Evolutionary conservation across 2,888 invertebrate species (phyloP).

Genomic region (Deroplatys truncata): DNA sequence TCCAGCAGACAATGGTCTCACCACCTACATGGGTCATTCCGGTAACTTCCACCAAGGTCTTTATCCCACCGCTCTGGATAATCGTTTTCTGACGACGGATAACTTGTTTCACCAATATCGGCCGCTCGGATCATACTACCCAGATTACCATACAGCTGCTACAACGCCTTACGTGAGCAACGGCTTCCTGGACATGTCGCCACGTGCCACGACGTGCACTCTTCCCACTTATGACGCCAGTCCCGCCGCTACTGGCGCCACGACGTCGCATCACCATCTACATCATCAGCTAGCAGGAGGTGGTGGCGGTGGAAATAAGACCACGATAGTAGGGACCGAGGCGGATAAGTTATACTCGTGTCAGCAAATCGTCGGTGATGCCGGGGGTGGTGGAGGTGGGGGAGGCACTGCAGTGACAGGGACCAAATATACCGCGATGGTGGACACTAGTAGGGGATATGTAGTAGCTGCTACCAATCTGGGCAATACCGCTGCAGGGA

Average conservation of each 20-base stretch:
- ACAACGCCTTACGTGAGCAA: conserved; percentile 31
- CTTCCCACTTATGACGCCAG: conserved; percentile 56
- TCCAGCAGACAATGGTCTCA: conserved; percentile 52
- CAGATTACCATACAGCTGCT: conserved; percentile 53
- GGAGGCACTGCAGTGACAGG: conserved; percentile 46
- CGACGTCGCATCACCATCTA: conserved; percentile 48
- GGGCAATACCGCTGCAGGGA: conserved; percentile 28
- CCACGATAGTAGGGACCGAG: conserved; percentile 37
- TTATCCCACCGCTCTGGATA: conserved; percentile 56
- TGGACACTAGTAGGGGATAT: conserved; percentile 53
- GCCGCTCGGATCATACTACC: conserved; percentile 77
- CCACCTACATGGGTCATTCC: conserved; percentile 66
- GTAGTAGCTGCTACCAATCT: conserved; percentile 42
- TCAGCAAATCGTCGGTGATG: conserved; percentile 46
- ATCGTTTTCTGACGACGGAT: conserved; percentile 76
- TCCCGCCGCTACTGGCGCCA: conserved; percentile 38
- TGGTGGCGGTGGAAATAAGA: neutral
- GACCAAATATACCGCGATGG: conserved; percentile 54
- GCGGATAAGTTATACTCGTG: conserved; percentile 61
- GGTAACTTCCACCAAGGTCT: conserved; percentile 57
- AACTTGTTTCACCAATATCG: conserved; percentile 88
- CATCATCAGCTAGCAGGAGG: conserved; percentile 45
- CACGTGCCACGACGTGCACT: conserved; percentile 56
- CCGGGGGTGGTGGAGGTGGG: neutral
- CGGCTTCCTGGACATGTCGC: conserved; percentile 68